phyloP scores from a whole-genome alignment of 2,888 invertebrate species.

The Autographa pulchrina region DNA sequence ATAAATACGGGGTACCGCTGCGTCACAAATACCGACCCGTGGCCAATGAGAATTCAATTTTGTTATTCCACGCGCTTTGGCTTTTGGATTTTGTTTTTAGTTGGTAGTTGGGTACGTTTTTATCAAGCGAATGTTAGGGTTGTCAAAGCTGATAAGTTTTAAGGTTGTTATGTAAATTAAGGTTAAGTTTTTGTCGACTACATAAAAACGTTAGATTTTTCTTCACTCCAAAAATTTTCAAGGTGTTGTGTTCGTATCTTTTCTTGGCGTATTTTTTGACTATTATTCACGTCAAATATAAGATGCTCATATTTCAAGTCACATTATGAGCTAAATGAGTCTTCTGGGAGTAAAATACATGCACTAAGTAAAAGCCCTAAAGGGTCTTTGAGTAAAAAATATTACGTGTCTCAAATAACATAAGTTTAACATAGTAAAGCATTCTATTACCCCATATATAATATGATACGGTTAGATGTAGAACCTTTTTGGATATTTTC shows the following conservation, averaged over 20 bases:
- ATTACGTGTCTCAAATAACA: slow-evolving; percentile 48
- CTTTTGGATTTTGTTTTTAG: slow-evolving; percentile 59
- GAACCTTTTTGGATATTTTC: slow-evolving; percentile 43
- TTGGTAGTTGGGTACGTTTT: slow-evolving; percentile 18
- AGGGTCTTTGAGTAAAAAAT: slow-evolving; percentile 61
- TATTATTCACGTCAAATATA: no score
- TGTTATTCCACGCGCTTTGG: slow-evolving; percentile 66
- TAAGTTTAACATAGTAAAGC: slow-evolving; percentile 56
- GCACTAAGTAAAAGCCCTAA: slow-evolving; percentile 58
- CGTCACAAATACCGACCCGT: slow-evolving; percentile 60
- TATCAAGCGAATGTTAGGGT: background rate
- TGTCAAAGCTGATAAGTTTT: background rate
- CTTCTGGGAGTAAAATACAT: slow-evolving; percentile 67
- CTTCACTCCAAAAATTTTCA: no score
- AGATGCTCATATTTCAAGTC: background rate
- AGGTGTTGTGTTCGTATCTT: no score
- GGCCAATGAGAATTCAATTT: slow-evolving; percentile 72
- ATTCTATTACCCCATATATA: slow-evolving; percentile 45
- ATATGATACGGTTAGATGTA: slow-evolving; percentile 33
- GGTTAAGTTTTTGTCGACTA: background rate
- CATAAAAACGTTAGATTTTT: no score
- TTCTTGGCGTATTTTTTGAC: no score
- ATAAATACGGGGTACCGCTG: slow-evolving; percentile 69
- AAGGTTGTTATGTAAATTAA: background rate
- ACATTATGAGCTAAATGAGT: slow-evolving; percentile 58